A percentile compares a stretch with the other conserved stretches of the same genome.
Conservation (phyloP, 2,888 invertebrate genomes). For the Cataglyphis altisquamis region DNA sequence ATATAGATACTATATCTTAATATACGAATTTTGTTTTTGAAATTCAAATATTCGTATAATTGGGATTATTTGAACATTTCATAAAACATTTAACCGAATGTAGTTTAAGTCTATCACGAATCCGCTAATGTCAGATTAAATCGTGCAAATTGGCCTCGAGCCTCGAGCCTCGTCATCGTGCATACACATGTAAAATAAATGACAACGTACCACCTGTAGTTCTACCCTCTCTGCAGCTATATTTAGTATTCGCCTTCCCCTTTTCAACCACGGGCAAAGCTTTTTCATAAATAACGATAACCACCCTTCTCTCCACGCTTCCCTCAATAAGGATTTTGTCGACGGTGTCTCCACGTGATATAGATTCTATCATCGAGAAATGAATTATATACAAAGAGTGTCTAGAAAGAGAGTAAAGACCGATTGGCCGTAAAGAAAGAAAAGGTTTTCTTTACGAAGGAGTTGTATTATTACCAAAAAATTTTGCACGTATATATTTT, state of each 20-base stretch:
- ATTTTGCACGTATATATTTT: neutral
- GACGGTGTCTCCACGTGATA: conserved; percentile 31
- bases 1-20: neutral
- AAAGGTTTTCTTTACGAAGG: neutral
- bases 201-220: conserved; percentile 73
- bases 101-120: neutral
- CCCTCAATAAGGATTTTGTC: conserved; percentile 19
- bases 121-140: neutral
- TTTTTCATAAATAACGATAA: conserved; percentile 70
- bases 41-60: neutral
- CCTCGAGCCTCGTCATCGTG: neutral
- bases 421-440: neutral
- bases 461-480: neutral
- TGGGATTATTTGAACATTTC: neutral
- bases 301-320: conserved; percentile 41
- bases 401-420: neutral
- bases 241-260: conserved; percentile 63
- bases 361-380: conserved; percentile 45
- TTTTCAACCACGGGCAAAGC: conserved; percentile 36
- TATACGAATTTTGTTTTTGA: neutral
- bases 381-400: conserved; percentile 17
- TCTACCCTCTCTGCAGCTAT: conserved; percentile 59
- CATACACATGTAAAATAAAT: conserved; percentile 27
- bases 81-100: neutral
- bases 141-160: conserved; percentile 8